A percentile compares a stretch with the other conserved stretches of the same genome.
These are phyloP conservation scores for Siniperca scherzeri DNA, from an alignment of 2,797 vertebrate species.

Conservation along the genomic window DNA sequence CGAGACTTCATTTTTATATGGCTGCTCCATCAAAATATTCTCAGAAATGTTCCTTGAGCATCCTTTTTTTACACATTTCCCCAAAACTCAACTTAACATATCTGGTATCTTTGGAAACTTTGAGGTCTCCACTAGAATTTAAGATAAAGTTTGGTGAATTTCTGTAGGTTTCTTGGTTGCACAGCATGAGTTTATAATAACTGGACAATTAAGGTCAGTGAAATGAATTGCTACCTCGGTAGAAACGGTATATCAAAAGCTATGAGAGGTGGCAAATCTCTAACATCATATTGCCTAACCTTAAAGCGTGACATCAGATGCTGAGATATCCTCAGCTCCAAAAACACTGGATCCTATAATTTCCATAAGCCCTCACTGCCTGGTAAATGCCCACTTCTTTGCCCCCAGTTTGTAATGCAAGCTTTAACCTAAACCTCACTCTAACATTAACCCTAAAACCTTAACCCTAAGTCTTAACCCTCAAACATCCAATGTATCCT, in stretches of 20 bases:
- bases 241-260: neutral
- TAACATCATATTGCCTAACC: neutral
- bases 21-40: neutral
- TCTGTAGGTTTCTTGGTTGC: neutral
- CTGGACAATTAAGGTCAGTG: neutral
- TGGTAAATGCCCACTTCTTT: neutral
- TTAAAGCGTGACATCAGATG: neutral
- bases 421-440: neutral
- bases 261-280: neutral
- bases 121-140: neutral
- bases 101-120: conserved; percentile 5
- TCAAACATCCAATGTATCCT: too few relatives aligned
- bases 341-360: neutral
- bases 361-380: neutral
- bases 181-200: neutral
- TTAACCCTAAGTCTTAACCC: neutral
- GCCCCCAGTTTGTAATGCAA: neutral
- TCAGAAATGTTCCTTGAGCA: neutral
- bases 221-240: neutral
- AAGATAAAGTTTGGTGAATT: neutral
- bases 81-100: neutral
- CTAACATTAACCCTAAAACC: neutral
- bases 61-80: neutral
- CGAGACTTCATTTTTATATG: neutral
- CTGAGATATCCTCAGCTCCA: neutral